Evolutionary conservation across 2,888 invertebrate genomes (phyloP), one percentile per base, ranked within the genome.

Genomic region (Limnephilus lunatus): DNA sequence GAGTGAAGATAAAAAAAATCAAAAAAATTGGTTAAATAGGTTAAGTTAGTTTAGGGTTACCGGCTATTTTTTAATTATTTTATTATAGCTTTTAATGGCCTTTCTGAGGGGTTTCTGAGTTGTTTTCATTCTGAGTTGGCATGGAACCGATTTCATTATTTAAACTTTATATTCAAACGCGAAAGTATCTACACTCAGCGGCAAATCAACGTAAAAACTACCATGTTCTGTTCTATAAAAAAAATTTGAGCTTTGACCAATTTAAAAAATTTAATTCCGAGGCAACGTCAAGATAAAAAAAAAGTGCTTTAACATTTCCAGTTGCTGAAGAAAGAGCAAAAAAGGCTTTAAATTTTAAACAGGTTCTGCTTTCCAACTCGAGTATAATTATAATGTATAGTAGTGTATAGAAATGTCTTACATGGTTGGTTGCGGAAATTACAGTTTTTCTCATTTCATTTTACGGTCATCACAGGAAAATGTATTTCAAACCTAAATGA

Each of bases 371-470:
- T 68, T 68, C 25, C 25, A n/a, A n/a, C n/a, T 68, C 68, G 7
- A 7, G 9, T 68, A 25, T 68, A 39, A 39, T 39, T 39, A 68
- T 25, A 68, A 2, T 9, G 25, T 25, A 25, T 68, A 68, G 1
- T 19, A 19, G 19, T 68, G 68, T 68, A 25, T 4, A 7, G 5
- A 25, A 1, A 25, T 1, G 2, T 68, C 80, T 80, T 80, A 35
- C 80, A 80, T 88, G 88, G 88, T 88, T 80, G 30, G 32, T 30
- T 80, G 81, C 30, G 81, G 81, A 90, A 90, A 92, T 92, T 91
- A 85, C 82, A 82, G 31, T 92, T 91, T 87, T 91, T 83, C 83
- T 31, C 81, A 88, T 92, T 85, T 82, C 85, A 39, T 92, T 92
- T 92, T 88, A 91, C 91, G 80, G 68, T 81, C 35, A 32, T 68